phyloP scores from a whole-genome alignment of 2,797 vertebrate species.

The Steatocranus sp. region DNA sequence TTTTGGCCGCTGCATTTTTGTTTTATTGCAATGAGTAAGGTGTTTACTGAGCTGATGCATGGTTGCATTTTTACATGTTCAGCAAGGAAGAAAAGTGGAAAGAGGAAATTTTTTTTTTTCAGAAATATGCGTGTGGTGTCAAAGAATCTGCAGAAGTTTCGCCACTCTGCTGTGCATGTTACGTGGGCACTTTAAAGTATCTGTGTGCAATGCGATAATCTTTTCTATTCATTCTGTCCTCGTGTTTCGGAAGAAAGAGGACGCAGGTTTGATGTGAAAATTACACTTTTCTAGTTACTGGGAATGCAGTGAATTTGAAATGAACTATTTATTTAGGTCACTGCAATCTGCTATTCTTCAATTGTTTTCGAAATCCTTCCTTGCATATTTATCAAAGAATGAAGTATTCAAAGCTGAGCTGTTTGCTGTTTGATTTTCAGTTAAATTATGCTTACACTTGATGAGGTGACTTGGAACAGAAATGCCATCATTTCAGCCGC shows the following conservation, averaged over 20 bases:
- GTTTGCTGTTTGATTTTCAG: background rate
- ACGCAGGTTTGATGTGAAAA: background rate
- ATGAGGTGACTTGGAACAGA: background rate
- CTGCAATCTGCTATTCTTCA: background rate
- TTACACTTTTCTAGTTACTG: background rate
- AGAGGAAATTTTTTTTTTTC: background rate
- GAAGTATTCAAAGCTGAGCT: background rate
- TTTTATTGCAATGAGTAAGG: constrained; percentile 2
- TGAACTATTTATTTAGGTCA: background rate
- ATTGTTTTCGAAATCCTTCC: background rate
- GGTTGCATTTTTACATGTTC: background rate
- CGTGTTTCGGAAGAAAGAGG: background rate
- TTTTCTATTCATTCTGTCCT: background rate
- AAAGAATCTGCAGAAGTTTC: background rate
- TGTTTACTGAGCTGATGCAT: constrained; percentile 4
- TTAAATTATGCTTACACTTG: background rate
- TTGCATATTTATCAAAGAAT: background rate
- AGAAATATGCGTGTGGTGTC: background rate
- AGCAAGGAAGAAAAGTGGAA: background rate
- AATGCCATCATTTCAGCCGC: background rate
- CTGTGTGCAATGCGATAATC: background rate
- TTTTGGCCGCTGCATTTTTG: background rate
- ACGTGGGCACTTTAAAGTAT: background rate
- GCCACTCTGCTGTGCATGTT: background rate
- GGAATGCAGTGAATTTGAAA: constrained; percentile 4